Evolutionary conservation across 1,140 invertebrate species (phyloP), one percentile per base, ranked within the genome.

Genomic region (Ceratosolen solmsi): DNA sequence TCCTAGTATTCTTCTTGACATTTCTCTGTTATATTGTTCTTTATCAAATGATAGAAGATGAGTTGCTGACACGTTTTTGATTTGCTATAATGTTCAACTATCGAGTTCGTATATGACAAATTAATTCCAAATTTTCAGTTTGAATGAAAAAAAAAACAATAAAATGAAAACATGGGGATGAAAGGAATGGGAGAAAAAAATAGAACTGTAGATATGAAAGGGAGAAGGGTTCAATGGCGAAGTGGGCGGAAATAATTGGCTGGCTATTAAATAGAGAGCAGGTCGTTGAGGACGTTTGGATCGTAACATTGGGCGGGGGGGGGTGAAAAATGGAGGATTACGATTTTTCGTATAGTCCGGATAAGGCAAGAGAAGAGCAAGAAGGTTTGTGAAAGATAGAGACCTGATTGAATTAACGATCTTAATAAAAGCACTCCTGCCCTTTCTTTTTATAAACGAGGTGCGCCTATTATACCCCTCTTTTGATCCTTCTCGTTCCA

Each of bases 401-500:
- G 63, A 78, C 30, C 46, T 65, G 63, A 78, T 68, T 78, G 76
- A 78, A 70, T 78, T 70, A 70, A 70, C 63, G 63, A 78, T 63
- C 27, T 65, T 78, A 78, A 78, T 78, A 70, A 78, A 46, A 54
- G 46, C 30, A 22, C 5, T 15, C 75, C 20, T 17, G 5, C 17
- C 60, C 56, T n/a, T 9, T 36, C 30, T 65, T 74, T 54, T 74
- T 74, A 71, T 46, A 15, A 27, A 46, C 38, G 68, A 46, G 33
- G 5, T 5, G 8, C 63, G 17, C 30, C 63, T 68, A 38, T 33
- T 63, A 27, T 54, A 25, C 41, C 25, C 46, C 17, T 22, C 27
- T 65, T 20, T 65, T 36, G 30, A 7, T 2, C 30, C 30, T 33
- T 13, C 15, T 65, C 15, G 3, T 33, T 46, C 13, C 33, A 27